Conservation (phyloP, 2,797 vertebrate genomes). For the Falco naumanni region DNA sequence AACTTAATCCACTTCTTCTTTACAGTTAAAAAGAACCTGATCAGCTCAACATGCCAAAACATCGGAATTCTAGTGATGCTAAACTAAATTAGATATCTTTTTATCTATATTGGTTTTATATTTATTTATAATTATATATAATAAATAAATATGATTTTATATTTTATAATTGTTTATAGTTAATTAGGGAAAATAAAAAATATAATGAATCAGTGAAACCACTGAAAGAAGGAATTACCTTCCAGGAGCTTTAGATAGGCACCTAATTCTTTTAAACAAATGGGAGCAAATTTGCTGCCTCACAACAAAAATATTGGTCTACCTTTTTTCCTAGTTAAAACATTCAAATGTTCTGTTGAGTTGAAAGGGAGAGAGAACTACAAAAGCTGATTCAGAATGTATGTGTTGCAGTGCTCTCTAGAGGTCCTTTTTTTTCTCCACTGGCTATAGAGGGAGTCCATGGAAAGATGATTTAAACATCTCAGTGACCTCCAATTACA, state of each 20-base stretch:
- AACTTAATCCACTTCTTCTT: neutral
- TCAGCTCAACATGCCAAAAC: neutral
- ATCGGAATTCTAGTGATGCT: neutral
- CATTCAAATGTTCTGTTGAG: neutral
- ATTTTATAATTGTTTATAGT: neutral
- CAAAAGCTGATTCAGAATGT: neutral
- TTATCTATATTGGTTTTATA: no score
- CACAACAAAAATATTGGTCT: neutral
- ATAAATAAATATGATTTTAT: no score
- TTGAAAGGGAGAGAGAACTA: neutral
- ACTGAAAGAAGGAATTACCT: neutral
- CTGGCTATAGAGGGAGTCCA: neutral
- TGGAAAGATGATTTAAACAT: neutral
- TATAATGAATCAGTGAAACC: neutral
- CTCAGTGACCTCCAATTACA: neutral
- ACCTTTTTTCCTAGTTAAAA: neutral
- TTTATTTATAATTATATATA: no score
- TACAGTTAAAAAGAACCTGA: neutral
- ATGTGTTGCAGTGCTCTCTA: conserved; percentile 44
- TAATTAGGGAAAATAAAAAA: neutral
- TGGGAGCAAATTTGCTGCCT: neutral
- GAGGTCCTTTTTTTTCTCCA: neutral
- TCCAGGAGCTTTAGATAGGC: neutral
- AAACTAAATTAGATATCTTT: neutral
- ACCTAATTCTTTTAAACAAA: neutral